phyloP scores from a whole-genome alignment of 2,113 vertebrate genomes.

The Petrocephalus microphthalmus region DNA sequence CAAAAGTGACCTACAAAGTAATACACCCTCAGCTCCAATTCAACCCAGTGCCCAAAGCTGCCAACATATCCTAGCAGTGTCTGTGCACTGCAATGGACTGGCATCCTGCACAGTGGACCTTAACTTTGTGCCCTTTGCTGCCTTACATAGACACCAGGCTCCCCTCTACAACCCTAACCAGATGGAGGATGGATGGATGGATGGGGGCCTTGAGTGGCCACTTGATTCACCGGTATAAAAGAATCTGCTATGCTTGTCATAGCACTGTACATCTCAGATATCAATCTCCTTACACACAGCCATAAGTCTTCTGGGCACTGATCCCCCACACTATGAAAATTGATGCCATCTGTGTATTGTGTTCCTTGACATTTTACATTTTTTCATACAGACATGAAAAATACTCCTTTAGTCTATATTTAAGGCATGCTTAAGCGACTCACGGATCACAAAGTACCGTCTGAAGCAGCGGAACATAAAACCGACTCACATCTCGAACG shows the following conservation, averaged over 20 bases:
- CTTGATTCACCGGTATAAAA: too few species aligned
- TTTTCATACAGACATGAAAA: background rate
- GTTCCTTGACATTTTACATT: background rate
- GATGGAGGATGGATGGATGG: too few species aligned
- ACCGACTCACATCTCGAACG: conserved; percentile 80
- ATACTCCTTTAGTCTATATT: background rate
- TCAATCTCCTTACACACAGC: background rate
- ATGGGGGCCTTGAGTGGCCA: too few species aligned
- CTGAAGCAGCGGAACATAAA: background rate
- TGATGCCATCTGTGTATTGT: background rate
- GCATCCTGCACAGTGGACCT: background rate
- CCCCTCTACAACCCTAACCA: background rate
- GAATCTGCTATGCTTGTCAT: too few species aligned
- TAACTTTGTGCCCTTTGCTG: background rate
- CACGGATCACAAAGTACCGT: background rate
- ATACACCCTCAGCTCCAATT: background rate
- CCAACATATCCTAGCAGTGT: background rate
- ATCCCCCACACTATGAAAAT: background rate
- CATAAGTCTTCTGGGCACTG: background rate
- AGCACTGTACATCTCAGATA: background rate
- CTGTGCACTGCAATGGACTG: background rate
- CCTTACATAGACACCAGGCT: background rate
- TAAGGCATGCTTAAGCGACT: background rate
- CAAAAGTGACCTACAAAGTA: background rate
- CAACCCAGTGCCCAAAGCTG: background rate